These are phyloP conservation scores for Amyelois transitella DNA, from an alignment of 1,140 invertebrate species.

Conservation along the genomic window DNA sequence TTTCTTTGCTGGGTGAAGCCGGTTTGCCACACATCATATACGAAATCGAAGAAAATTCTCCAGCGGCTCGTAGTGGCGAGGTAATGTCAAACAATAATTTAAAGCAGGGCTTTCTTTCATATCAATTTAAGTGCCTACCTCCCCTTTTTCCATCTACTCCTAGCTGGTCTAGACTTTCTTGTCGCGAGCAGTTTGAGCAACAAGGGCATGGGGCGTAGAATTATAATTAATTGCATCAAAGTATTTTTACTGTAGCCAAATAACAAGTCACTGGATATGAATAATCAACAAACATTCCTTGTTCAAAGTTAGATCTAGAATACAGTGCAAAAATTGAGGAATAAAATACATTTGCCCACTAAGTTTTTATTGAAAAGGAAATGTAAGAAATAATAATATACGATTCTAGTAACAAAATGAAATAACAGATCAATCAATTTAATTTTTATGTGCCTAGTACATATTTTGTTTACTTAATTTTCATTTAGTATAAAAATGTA, in stretches of 20 bases:
- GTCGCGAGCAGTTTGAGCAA: neutral
- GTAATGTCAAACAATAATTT: conserved; percentile 75
- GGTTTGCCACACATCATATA: conserved; percentile 93
- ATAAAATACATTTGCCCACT: too few relatives aligned
- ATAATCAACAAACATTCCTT: neutral
- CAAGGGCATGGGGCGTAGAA: neutral
- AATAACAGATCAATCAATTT: too few relatives aligned
- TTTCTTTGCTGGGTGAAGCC: conserved; percentile 90
- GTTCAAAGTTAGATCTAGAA: neutral
- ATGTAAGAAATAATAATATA: too few relatives aligned
- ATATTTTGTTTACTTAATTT: too few relatives aligned
- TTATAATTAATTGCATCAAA: neutral
- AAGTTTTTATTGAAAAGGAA: too few relatives aligned
- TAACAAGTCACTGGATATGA: neutral
- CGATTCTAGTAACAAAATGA: too few relatives aligned
- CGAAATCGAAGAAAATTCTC: conserved; percentile 93
- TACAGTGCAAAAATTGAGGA: neutral
- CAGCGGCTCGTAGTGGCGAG: conserved; percentile 90
- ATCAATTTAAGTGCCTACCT: conserved; percentile 11
- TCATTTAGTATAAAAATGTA: too few relatives aligned
- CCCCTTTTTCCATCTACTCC: neutral
- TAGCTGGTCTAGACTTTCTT: neutral
- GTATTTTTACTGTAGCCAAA: neutral
- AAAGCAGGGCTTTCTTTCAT: neutral
- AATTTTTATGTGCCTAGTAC: too few relatives aligned